Percentiles rank a stretch among this genome's conserved stretches.
Evolutionary conservation across 2,113 vertebrate genomes (phyloP).

Genomic region (Catagonus wagneri): DNA sequence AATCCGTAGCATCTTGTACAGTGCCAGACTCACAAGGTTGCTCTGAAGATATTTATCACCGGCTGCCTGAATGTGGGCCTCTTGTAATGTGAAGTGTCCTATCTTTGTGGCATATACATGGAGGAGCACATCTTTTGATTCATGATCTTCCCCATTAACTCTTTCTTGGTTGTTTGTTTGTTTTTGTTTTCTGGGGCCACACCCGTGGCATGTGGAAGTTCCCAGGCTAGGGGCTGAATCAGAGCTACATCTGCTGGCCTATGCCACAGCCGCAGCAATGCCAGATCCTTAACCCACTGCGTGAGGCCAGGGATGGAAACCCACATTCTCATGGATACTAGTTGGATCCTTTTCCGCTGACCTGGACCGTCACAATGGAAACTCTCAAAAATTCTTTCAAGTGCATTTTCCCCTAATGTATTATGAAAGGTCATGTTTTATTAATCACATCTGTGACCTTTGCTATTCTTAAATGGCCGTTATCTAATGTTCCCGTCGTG

Average conservation of each 20-base stretch:
- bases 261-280: too few species aligned
- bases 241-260: too few species aligned
- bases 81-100: fast-evolving
- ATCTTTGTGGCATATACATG: background rate
- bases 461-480: background rate
- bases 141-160: background rate
- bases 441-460: background rate
- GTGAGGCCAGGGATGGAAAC: too few species aligned
- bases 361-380: too few species aligned
- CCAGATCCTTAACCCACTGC: too few species aligned
- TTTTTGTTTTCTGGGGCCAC: too few species aligned
- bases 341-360: too few species aligned
- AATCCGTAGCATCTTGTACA: background rate
- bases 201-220: too few species aligned
- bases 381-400: background rate
- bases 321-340: too few species aligned
- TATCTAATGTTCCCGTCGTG: background rate
- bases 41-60: background rate
- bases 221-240: too few species aligned
- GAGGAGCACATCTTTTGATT: background rate
- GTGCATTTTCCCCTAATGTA: background rate
- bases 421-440: background rate
- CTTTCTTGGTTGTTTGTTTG: too few species aligned
- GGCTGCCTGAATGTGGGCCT: background rate
- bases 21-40: background rate